These are phyloP conservation scores for Callaeas wilsoni DNA, from an alignment of 2,113 vertebrate species.

Conservation along the genomic window DNA sequence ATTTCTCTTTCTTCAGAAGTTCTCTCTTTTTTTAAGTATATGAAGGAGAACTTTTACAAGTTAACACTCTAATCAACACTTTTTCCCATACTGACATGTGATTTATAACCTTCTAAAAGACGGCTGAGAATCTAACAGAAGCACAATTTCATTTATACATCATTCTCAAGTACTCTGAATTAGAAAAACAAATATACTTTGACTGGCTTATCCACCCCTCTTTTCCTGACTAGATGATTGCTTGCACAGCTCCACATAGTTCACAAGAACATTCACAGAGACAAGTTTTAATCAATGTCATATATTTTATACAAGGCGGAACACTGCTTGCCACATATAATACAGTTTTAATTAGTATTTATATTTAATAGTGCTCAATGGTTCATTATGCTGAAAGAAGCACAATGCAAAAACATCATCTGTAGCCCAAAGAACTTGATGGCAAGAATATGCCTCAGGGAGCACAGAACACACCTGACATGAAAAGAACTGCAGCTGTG, in stretches of 20 bases:
- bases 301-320: neutral
- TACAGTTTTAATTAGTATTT: neutral
- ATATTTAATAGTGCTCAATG: neutral
- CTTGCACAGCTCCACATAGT: neutral
- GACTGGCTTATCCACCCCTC: neutral
- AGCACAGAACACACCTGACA: neutral
- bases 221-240: neutral
- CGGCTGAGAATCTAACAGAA: neutral
- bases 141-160: neutral
- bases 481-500: rapidly evolving
- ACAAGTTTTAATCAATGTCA: neutral
- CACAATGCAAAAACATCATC: neutral
- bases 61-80: neutral
- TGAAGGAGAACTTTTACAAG: neutral
- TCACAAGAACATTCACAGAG: neutral
- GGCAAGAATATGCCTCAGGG: neutral
- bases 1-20: neutral
- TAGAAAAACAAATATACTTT: neutral
- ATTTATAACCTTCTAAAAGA: neutral
- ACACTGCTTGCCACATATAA: neutral
- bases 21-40: neutral
- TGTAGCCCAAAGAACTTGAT: neutral
- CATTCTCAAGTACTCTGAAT: neutral
- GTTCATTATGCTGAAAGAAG: neutral
- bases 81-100: neutral